Evolutionary conservation across 2,797 vertebrate species (phyloP).

Genomic region (Rallus crepitans): DNA sequence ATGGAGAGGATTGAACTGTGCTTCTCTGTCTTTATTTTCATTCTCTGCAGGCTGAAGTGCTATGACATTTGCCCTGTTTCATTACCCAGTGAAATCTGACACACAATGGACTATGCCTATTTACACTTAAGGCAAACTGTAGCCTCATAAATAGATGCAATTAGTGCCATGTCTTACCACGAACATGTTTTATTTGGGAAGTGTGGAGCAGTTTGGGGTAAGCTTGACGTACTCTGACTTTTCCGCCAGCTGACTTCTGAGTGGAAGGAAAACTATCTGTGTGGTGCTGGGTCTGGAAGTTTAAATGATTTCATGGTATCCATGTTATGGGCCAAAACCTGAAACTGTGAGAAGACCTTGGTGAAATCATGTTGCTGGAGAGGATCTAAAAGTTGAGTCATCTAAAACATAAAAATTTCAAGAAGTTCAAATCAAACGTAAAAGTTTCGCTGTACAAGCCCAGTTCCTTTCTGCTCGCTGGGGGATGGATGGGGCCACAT

Average conservation of each 20-base stretch:
- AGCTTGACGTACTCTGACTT: not conserved
- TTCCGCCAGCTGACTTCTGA: not conserved
- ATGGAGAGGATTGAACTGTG: not conserved
- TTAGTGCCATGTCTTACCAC: not conserved
- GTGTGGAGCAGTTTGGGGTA: not conserved
- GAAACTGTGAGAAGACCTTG: not conserved
- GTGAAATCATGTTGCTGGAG: not conserved
- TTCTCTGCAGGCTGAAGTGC: not conserved
- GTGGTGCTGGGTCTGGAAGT: accelerated
- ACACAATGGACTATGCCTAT: not conserved
- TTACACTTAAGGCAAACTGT: not conserved
- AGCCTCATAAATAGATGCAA: not conserved
- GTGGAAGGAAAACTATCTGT: not conserved
- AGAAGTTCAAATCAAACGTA: no score
- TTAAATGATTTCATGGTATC: not conserved
- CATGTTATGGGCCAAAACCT: accelerated
- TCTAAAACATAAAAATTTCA: not conserved
- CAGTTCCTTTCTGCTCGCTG: not conserved
- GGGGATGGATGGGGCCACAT: accelerated
- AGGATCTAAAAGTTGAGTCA: not conserved
- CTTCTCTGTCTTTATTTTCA: conserved; percentile 8
- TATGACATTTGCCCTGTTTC: not conserved
- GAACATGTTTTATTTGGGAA: not conserved
- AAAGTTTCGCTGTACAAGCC: not conserved
- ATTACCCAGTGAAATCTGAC: not conserved